Base-by-base conservation (phyloP, 2,888 invertebrate species). In the Tiliacea aurago region DNA sequence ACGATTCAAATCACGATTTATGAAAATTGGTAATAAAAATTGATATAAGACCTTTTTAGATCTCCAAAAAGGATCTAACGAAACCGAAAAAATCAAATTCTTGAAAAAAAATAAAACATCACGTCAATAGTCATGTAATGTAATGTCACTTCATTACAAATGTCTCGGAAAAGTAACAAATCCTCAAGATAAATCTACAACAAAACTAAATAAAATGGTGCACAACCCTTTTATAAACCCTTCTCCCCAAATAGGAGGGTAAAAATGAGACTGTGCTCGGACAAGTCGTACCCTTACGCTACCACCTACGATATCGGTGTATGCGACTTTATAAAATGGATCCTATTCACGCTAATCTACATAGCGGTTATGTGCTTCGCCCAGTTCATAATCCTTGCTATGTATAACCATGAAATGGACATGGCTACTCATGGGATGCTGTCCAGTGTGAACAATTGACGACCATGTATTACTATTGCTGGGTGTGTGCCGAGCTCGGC, bases 321-420 rank as follows among this genome's bases (percentile, higher is more conserved):
- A 0, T 73, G 90, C 3, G 94, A 93, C 33, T 69, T 91, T 0
- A 15, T 90, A 5, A 87, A 80, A 78, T 94, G 91, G 91, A 76
- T 89, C 6, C 62, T 88, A 0, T 90, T 90, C 10, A 83, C 94
- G 2, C 7, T 89, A 0, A 6, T 92, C 0, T 90, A 93, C 59
- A 88, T 94, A 13, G 43, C 93, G 2, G 11, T 95, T 1, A 95
- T 95, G 93, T 86, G 84, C 45, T 80, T 82, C 2, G 77, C 91
- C 0, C 92, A 93, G 79, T 94, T 91, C 73, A 61, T 93, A 0
- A 86, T 94, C 64, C 68, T 93, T 23, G 80, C 85, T 45, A 15
- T 90, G 0, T 84, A 88, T 33, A 81, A 90, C 4, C 85, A 85
- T 15, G 93, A 93, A 53, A 75, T 94, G 82, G 93, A 95, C 1